Evolutionary conservation across 2,113 vertebrate genomes (phyloP), one percentile per base, ranked within the genome.

Genomic region (Dicerorhinus sumatrensis): DNA sequence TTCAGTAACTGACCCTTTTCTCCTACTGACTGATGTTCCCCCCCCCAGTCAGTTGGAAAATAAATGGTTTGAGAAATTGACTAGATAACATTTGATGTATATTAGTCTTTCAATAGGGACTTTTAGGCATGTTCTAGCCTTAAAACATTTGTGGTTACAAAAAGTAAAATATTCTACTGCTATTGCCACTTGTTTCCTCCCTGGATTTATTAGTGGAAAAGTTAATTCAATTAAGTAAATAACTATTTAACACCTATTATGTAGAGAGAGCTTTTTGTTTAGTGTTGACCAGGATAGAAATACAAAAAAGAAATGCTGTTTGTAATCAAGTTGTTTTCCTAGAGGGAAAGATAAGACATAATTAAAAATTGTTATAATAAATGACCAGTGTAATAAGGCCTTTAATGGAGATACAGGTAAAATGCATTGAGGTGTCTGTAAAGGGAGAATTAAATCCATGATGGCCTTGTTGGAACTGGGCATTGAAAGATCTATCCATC

Each of bases 11-110:
- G 46, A 87, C 76, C 31, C 31, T 94, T 92, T 89, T 62, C 46
- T 96, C 33, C 51, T 90, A 73, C 20, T 39, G 54, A 77, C 42
- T 42, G 21, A 72, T 54, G 4, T 46, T 8, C 33, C 17, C 11
- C n/a, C 25, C 18, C 27, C 12, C 6, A 25, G 69, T 77, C n/a
- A 91, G 1, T 33, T 84, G 58, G 72, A 70, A 95, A 86, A 70
- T 65, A 96, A 91, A 95, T 96, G 69, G 27, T 81, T 95, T 93
- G 91, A 94, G 76, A 97, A 95, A 42, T 67, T 69, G 58, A n/a
- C 31, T n/a, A 39, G 56, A 42, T 76, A 88, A 76, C 39, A 84
- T 70, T 85, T 94, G 76, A 72, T 75, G 29, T 33, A 8, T 79
- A 25, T 70, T 31, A 8, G 20, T 67, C 18, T 89, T 69, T 83